Evolutionary conservation across 2,888 invertebrate genomes (phyloP), one percentile per base, ranked within the genome.

Genomic region (Andrena minutula): DNA sequence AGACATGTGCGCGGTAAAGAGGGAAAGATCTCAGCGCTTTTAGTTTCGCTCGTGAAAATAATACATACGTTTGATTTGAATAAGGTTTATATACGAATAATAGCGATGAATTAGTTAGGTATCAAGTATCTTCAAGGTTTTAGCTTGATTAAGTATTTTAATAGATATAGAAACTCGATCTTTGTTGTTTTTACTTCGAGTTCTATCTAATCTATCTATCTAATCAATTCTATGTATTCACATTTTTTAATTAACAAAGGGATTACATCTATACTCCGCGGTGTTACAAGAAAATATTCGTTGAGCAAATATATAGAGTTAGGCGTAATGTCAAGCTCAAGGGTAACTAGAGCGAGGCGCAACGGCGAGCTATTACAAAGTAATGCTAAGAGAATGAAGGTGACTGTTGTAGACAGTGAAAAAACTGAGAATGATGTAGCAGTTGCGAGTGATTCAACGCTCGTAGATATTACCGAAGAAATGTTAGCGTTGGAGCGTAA

Each of bases 401-500:
- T 26, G 1, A 51, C 56, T 26, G 32, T 20, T 0, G 72, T 68
- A 12, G 26, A 58, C 35, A 20, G 65, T 12, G 2, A 5, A 58
- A 30, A 74, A 26, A 30, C 16, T 10, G 47, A 76, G 16, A 61
- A 60, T 28, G 28, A 56, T 53, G 23, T 30, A 60, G 7, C 10
- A 16, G 7, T 53, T 53, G 26, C 6, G 49, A 49, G 5, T 16
- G 26, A 60, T 6, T 26, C 20, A 61, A 3, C 2, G 3, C 12
- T 75, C 23, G 23, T 30, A 28, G 30, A 75, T 56, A 87, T 91
- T 66, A 72, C 92, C 30, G 91, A 91, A 7, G 84, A 84, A 79
- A 70, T 93, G 23, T 82, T 93, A 47, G 83, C 83, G 0, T 79
- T 92, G 20, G 93, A 93, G 75, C 82, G 80, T 77, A 84, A 87